These are phyloP conservation scores for Cotesia vestalis DNA, from an alignment of 1,140 invertebrate species.

Conservation along the genomic window DNA sequence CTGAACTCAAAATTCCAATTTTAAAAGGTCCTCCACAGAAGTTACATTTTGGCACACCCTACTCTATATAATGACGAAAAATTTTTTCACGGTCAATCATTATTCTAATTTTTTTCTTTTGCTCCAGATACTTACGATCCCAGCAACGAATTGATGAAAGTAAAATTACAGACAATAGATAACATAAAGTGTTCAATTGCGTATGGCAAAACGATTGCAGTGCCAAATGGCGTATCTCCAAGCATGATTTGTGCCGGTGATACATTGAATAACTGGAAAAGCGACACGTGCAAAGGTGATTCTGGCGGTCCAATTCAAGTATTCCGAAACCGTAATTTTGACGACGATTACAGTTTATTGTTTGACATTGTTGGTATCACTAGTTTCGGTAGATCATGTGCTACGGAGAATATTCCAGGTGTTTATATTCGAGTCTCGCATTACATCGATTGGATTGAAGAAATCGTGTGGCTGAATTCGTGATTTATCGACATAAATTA, in stretches of 20 bases:
- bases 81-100: too few species aligned
- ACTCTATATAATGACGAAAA: too few species aligned
- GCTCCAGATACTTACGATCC: conserved; percentile 46
- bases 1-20: too few species aligned
- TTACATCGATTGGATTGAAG: conserved; percentile 53
- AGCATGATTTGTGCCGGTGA: conserved; percentile 79
- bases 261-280: conserved; percentile 66
- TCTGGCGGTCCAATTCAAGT: conserved; percentile 69
- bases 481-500: neutral
- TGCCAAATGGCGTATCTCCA: conserved; percentile 66
- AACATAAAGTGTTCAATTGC: conserved; percentile 64
- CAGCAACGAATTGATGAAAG: conserved; percentile 73
- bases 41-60: too few species aligned
- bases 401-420: conserved; percentile 64
- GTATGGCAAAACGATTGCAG: conserved; percentile 55
- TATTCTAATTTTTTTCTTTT: too few species aligned
- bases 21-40: too few species aligned
- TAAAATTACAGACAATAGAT: conserved; percentile 68
- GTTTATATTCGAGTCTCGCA: conserved; percentile 65
- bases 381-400: conserved; percentile 70
- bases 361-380: conserved; percentile 70
- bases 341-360: conserved; percentile 58
- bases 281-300: conserved; percentile 80
- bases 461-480: conserved; percentile 45
- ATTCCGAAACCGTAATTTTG: conserved; percentile 59